phyloP scores from a whole-genome alignment of 1,140 invertebrate genomes.

The Cydia pomonella region DNA sequence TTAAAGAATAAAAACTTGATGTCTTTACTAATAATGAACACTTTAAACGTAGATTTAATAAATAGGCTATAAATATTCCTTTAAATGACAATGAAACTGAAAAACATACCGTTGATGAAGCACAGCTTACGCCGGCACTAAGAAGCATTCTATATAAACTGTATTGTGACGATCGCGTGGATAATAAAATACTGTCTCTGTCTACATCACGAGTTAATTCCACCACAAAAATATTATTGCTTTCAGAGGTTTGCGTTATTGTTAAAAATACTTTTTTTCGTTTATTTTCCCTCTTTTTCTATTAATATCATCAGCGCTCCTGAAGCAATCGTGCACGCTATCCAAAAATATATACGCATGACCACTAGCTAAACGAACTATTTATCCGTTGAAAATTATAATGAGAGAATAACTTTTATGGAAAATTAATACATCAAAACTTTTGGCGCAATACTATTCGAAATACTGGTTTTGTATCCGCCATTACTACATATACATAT shows the following conservation, averaged over 20 bases:
- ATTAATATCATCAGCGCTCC: conserved; percentile 57
- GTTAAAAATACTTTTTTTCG: conserved; percentile 70
- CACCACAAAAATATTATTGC: conserved; percentile 79
- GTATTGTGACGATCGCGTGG: conserved; percentile 68
- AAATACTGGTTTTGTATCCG: conserved; percentile 77
- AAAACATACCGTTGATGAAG: conserved; percentile 42
- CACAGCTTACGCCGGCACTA: conserved; percentile 64
- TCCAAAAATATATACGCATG: conserved; percentile 76
- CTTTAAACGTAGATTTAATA: not conserved
- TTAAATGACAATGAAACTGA: not conserved
- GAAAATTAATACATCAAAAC: conserved; percentile 79
- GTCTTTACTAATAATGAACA: not conserved
- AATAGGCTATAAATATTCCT: not conserved
- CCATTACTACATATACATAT: conserved; percentile 79
- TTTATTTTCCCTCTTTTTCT: conserved; percentile 45
- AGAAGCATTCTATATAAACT: conserved; percentile 69
- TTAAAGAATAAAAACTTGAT: not conserved
- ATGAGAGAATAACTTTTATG: conserved; percentile 68
- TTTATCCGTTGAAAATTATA: conserved; percentile 60
- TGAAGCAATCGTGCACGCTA: conserved; percentile 75
- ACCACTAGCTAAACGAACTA: conserved; percentile 79
- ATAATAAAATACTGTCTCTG: conserved; percentile 75
- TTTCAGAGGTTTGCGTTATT: conserved; percentile 72
- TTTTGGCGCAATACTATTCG: conserved; percentile 77
- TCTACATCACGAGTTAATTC: conserved; percentile 68